A percentile compares a stretch with the other conserved stretches of the same genome.
Evolutionary conservation across 2,797 vertebrate genomes (phyloP).

Genomic region (Bryconaethiops microstoma): DNA sequence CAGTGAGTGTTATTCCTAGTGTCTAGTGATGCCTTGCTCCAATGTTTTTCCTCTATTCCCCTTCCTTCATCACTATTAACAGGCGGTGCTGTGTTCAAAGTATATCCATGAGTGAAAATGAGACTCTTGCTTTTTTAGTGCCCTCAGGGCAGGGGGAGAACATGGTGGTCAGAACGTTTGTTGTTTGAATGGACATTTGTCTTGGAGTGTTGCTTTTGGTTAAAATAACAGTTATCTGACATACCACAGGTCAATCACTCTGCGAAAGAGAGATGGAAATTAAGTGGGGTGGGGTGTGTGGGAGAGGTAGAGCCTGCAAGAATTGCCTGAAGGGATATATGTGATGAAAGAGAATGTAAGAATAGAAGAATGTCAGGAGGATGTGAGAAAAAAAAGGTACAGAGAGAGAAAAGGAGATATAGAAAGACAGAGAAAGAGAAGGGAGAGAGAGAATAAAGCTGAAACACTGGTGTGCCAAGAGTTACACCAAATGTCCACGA

Average conservation of each 20-base stretch:
- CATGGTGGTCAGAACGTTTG: neutral
- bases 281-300: too few species aligned
- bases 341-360: neutral
- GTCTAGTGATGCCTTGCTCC: too few species aligned
- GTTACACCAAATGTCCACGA: conserved; percentile 39
- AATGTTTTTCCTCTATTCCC: neutral
- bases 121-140: conserved; percentile 9
- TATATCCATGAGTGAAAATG: too few species aligned
- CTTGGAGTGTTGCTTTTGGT: conserved; percentile 41
- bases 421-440: conserved; percentile 1
- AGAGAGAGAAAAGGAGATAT: neutral
- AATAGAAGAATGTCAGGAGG: neutral
- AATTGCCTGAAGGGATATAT: neutral
- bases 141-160: neutral
- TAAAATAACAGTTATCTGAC: conserved; percentile 2
- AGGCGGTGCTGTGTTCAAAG: too few species aligned
- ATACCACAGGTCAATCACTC: conserved; percentile 11
- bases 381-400: neutral
- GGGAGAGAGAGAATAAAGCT: neutral
- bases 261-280: conserved; percentile 13
- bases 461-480: conserved; percentile 44
- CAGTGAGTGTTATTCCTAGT: neutral
- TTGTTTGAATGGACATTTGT: conserved; percentile 29
- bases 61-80: too few species aligned
- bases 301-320: too few species aligned